These are phyloP conservation scores for Clarias platycephalus DNA, from an alignment of 2,797 vertebrate genomes.

Conservation along the genomic window DNA sequence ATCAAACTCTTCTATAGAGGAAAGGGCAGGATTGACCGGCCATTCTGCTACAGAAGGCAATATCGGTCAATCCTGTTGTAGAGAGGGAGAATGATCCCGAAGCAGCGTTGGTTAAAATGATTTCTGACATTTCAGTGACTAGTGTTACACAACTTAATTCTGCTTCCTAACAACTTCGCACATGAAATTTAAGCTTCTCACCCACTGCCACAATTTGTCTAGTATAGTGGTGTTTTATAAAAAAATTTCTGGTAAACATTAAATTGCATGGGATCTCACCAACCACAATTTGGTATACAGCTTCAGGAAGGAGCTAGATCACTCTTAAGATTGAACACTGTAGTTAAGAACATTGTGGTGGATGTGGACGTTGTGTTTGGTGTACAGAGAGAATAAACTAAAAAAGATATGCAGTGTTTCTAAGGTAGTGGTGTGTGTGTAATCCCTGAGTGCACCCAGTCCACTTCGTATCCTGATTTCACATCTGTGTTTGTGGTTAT, in stretches of 20 bases:
- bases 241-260: neutral
- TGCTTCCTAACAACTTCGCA: neutral
- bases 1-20: neutral
- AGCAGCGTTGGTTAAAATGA: neutral
- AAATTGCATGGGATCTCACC: neutral
- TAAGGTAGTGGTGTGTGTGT: constrained; percentile 6
- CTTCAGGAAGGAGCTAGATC: neutral
- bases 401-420: neutral
- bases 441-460: neutral
- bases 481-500: constrained; percentile 18
- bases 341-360: constrained; percentile 4
- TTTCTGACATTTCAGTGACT: neutral
- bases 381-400: constrained; percentile 13
- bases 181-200: neutral
- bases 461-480: constrained; percentile 1
- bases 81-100: neutral
- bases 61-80: neutral
- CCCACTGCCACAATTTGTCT: neutral
- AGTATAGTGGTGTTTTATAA: neutral
- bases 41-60: neutral
- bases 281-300: neutral
- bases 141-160: neutral
- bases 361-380: neutral
- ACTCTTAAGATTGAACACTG: neutral
- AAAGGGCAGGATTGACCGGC: neutral